Percentiles rank a stretch among this genome's conserved stretches.
These are phyloP conservation scores for Leguminivora glycinivorella DNA, from an alignment of 1,140 invertebrate genomes.

Conservation along the genomic window DNA sequence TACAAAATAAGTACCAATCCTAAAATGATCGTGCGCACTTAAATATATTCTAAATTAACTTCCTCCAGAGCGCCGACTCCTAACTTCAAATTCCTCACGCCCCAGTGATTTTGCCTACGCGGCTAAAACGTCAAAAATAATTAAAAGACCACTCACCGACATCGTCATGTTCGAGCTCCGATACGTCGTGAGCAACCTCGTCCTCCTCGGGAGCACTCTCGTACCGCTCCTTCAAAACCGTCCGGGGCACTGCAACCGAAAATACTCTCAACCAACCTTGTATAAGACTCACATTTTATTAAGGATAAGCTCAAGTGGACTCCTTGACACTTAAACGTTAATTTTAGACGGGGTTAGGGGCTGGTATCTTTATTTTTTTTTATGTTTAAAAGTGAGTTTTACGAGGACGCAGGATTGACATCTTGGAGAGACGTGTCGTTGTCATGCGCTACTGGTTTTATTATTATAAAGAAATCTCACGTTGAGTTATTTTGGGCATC, in stretches of 20 bases:
- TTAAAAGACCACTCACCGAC: conserved; percentile 65
- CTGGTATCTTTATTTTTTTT: conserved; percentile 58
- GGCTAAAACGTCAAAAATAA: conserved; percentile 35
- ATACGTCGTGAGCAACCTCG: conserved; percentile 79
- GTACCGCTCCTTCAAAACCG: conserved; percentile 90
- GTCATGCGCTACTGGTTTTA: conserved; percentile 18
- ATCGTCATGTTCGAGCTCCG: conserved; percentile 76
- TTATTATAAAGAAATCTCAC: conserved; percentile 19
- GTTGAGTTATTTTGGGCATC: conserved; percentile 7
- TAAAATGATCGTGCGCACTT: too few relatives aligned
- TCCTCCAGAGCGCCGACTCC: neutral
- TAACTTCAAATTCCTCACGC: conserved; percentile 11
- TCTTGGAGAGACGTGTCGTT: conserved; percentile 1
- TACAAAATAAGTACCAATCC: too few relatives aligned
- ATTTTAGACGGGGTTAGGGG: conserved; percentile 65
- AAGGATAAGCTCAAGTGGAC: conserved; percentile 36
- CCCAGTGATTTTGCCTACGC: neutral
- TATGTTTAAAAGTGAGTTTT: conserved; percentile 39
- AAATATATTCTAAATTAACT: neutral
- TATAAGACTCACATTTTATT: conserved; percentile 38
- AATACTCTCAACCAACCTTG: conserved; percentile 40
- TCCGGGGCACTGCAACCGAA: conserved; percentile 87
- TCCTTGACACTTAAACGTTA: conserved; percentile 52
- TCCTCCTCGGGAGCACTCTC: conserved; percentile 87
- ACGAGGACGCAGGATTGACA: conserved; percentile 32